phyloP scores from a whole-genome alignment of 1,140 invertebrate genomes.

The Zaprionus africanus region DNA sequence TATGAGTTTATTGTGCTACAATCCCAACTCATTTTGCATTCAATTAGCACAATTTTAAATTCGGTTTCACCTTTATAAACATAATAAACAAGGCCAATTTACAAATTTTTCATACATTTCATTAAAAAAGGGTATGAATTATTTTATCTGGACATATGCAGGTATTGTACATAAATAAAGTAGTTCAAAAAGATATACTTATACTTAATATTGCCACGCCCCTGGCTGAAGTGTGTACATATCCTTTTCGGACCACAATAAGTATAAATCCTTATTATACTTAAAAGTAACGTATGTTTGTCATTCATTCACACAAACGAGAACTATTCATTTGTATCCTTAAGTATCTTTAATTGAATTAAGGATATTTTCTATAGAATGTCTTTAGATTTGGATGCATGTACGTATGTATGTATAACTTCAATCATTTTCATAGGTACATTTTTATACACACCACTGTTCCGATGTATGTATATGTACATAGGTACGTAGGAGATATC shows the following conservation, averaged over 20 bases:
- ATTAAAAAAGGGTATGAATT: too few species aligned
- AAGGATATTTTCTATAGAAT: too few species aligned
- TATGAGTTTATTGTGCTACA: too few species aligned
- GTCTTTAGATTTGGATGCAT: too few species aligned
- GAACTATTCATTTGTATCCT: not conserved
- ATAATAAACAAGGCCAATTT: too few species aligned
- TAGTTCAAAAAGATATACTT: not conserved
- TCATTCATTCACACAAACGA: not conserved
- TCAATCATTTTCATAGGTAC: not conserved
- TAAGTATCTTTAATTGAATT: not conserved
- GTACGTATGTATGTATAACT: not conserved
- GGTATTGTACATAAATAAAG: not conserved
- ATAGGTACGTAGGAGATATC: conserved; percentile 38
- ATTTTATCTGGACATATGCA: too few species aligned
- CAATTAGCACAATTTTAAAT: too few species aligned
- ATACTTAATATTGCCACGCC: not conserved
- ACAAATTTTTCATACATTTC: too few species aligned
- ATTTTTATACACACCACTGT: conserved; percentile 1
- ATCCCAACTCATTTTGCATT: too few species aligned
- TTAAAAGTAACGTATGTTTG: not conserved
- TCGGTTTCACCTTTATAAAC: too few species aligned
- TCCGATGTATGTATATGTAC: not conserved
- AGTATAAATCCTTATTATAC: not conserved
- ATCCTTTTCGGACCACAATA: not conserved
- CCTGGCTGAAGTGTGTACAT: not conserved